Base-by-base conservation (phyloP, 2,888 invertebrate species). In the Scaptomyza parva region DNA sequence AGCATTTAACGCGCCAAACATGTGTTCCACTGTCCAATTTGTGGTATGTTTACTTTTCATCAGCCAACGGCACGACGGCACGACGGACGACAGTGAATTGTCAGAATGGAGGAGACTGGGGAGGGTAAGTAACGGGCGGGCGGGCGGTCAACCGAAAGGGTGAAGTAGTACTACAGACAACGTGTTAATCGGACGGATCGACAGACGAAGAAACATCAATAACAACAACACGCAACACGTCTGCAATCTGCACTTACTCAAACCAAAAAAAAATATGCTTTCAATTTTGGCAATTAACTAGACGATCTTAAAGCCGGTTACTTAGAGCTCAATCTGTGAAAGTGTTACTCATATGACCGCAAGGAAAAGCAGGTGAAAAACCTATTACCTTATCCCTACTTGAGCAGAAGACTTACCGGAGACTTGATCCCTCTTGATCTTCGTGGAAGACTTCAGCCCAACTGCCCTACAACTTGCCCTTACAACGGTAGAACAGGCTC, bases 1-100 rank as follows among this genome's bases (percentile, higher is more conserved):
- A 86, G 81, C 88, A 88, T 86, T 87, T 87, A 88, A 86, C 87
- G 87, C 88, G 85, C 86, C 88, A 82, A 86, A 88, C 88, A 88
- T 88, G 86, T 88, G 88, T 87, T 86, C 84, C 84, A 84, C 81
- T 82, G 87, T 85, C 82, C 87, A 87, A 86, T 87, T 86, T 86
- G 85, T 85, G 85, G 86, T 79, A 79, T 86, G 85, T 86, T 85
- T 86, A 84, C 85, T 79, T 86, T 85, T 81, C 81, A 83, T 81
- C 84, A 86, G 76, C 53, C 65, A 50, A 54, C 51, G 48, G 43
- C 60, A 54, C 48, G 48, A 44, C 61, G n/a, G n/a, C n/a, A n/a
- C n/a, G n/a, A 44, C 71, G 33, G 40, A 43, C 50, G 33, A 39
- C 35, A 35, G 11, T 22, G 6, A 33, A 6, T 33, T 20, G 22